Percentiles rank a stretch among this genome's conserved stretches.
phyloP scores from a whole-genome alignment of 1,140 invertebrate genomes.

The Laodelphax striatellus region DNA sequence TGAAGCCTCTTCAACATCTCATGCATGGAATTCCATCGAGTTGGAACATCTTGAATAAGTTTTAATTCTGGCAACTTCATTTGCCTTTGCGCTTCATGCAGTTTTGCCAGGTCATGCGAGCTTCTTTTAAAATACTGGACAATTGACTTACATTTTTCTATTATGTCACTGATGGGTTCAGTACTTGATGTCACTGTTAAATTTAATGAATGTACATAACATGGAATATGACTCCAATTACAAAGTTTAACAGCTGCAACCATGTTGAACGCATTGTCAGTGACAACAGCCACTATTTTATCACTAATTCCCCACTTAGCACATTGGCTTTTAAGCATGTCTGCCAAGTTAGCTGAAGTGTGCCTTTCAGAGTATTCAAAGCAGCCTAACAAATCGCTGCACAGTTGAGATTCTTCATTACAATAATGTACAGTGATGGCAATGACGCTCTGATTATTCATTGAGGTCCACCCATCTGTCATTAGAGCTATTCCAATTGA shows the following conservation, averaged over 20 bases:
- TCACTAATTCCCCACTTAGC: conserved; percentile 16
- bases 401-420: conserved; percentile 13
- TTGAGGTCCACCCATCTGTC: conserved; percentile 23
- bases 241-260: conserved; percentile 13
- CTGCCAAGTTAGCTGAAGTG: neutral
- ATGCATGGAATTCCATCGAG: no score
- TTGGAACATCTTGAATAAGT: no score
- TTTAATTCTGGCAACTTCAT: no score
- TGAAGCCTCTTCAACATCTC: no score
- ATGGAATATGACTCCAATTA: no score
- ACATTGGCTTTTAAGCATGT: conserved; percentile 19
- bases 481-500: conserved; percentile 17
- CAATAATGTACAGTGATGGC: conserved; percentile 23
- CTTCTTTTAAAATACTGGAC: no score
- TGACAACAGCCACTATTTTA: conserved; percentile 11
- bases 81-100: no score
- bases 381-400: conserved; percentile 16
- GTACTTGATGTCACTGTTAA: no score
- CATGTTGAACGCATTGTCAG: conserved; percentile 18
- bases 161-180: no score
- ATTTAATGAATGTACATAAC: no score
- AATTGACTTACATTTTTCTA: no score
- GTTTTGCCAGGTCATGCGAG: no score
- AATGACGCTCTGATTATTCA: conserved; percentile 20
- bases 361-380: conserved; percentile 10